Percentiles rank a stretch among this genome's conserved stretches.
These are phyloP conservation scores for Sycophila sp. DNA, from an alignment of 1,140 invertebrate genomes.

Conservation along the genomic window DNA sequence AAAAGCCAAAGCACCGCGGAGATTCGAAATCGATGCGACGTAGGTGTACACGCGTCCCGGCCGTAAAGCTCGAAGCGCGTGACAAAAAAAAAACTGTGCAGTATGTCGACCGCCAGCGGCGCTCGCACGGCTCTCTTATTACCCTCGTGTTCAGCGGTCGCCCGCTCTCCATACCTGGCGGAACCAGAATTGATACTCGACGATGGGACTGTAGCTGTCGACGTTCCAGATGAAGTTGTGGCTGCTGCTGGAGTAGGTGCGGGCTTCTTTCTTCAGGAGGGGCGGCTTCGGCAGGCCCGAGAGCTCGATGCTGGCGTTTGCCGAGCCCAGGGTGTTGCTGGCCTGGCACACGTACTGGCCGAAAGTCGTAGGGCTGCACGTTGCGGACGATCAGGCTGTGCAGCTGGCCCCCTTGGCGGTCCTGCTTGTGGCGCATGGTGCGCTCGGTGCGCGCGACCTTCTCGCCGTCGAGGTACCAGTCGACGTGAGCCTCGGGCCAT, in stretches of 20 bases:
- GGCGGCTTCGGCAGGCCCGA: constrained; percentile 72
- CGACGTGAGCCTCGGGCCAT: constrained; percentile 72
- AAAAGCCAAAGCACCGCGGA: too few relatives aligned
- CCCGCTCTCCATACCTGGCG: constrained; percentile 57
- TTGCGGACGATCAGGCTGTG: constrained; percentile 76
- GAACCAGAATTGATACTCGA: constrained; percentile 78
- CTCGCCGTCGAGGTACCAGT: constrained; percentile 66
- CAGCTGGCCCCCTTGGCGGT: background rate
- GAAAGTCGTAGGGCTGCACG: constrained; percentile 74
- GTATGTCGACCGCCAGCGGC: background rate
- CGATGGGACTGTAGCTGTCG: constrained; percentile 78
- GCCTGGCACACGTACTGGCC: constrained; percentile 82
- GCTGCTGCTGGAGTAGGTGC: constrained; percentile 59
- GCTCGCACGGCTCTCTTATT: too few relatives aligned
- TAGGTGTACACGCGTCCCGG: background rate
- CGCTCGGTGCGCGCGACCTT: constrained; percentile 41
- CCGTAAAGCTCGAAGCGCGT: background rate
- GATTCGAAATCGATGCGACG: background rate
- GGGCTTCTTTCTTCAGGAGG: constrained; percentile 69
- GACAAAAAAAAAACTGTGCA: too few relatives aligned
- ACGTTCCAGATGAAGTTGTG: constrained; percentile 81
- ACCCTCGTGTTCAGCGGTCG: background rate
- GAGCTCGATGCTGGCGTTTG: constrained; percentile 67
- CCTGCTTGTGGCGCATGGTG: constrained; percentile 7
- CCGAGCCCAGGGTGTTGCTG: constrained; percentile 75